These are phyloP conservation scores for Apostichopus parvimensis DNA, from an alignment of 35 echinoderm and acorn worm genomes.

Conservation along the genomic window DNA sequence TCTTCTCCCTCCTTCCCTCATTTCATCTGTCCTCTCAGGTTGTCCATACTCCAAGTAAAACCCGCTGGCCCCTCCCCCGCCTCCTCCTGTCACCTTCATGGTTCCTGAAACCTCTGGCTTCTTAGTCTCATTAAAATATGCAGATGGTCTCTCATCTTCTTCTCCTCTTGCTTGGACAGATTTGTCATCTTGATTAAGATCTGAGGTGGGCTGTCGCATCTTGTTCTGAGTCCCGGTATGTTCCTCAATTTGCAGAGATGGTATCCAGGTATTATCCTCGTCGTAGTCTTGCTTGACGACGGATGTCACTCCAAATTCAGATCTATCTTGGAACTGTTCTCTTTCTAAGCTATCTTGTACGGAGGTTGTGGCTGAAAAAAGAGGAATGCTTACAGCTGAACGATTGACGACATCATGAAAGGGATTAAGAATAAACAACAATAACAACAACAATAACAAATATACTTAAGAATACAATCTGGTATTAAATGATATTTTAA, in stretches of 20 bases:
- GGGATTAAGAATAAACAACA: no score
- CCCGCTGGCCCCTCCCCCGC: neutral
- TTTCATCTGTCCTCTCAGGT: neutral
- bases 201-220: neutral
- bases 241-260: neutral
- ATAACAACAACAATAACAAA: no score
- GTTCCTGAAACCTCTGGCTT: neutral
- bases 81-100: neutral
- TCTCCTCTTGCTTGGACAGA: neutral
- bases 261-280: neutral
- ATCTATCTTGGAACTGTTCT: neutral
- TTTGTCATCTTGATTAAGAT: neutral
- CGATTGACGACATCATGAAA: no score
- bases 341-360: conserved; percentile 29
- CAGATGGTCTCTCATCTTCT: neutral
- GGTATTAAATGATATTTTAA: no score
- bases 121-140: neutral
- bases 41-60: neutral
- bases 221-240: neutral
- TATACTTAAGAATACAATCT: no score
- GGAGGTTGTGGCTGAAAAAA: neutral
- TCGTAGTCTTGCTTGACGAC: neutral
- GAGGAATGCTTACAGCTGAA: no score
- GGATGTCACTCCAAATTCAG: neutral
- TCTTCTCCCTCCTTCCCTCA: neutral